Base-by-base conservation (phyloP, 2,113 vertebrate genomes). In the Myodes glareolus region DNA sequence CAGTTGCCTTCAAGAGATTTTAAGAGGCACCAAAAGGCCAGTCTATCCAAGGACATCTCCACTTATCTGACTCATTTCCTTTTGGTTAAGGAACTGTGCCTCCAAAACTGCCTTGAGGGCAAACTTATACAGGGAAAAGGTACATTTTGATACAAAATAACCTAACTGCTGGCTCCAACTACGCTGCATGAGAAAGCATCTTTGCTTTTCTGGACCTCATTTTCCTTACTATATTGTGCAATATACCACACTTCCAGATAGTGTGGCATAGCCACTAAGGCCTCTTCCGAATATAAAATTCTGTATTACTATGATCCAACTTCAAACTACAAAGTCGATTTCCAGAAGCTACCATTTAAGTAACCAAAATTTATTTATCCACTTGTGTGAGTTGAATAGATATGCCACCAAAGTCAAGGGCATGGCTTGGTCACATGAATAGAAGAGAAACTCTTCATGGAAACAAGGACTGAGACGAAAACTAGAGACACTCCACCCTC, bases 351-450 rank as follows among this genome's bases (percentile, higher is more conserved):
- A 81, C 77, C 42, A 89, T 76, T 93, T 91, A 96, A 91, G 42
- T 96, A 68, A 73, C n/a, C 29, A 65, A 4, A 84, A 50, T 58
- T 92, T 13, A 63, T 58, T 90, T 45, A 77, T 82, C 3, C 23
- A 73, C 92, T 87, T 97, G 27, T 92, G 95, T 82, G 61, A 88
- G 82, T 25, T 88, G 27, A 94, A 47, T 61, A 96, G 16, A 42
- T 65, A 91, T 78, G 2, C 31, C n/a, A 70, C 10, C 27, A 55
- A n/a, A 86, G 16, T 77, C 14, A 82, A 68, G 33, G 33, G 50
- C 67, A 78, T 55, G n/a, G 17, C 76, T 88, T 94, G 14, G 8
- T 86, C 81, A 90, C 45, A 91, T 55, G 96, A 47, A 90, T 91
- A 10, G 76, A 68, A 80, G 36, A 81, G 72, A 97, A 94, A 55